Conservation (phyloP, 92 coral and sea anemone genomes). For the Zoanthus sansibaricus region DNA sequence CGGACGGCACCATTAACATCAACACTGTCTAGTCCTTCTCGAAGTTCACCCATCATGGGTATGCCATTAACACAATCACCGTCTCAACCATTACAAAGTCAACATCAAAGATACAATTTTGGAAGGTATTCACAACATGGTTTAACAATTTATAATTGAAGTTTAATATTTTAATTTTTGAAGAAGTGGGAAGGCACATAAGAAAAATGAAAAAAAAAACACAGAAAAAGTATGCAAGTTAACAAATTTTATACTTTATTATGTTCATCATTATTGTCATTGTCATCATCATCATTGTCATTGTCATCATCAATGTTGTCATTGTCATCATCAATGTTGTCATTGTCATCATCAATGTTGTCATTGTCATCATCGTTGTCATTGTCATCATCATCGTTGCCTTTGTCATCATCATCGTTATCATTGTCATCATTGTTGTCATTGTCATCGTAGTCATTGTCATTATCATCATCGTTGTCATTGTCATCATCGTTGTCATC, state of each 20-base stretch:
- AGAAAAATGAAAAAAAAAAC: not conserved
- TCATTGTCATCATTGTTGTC: not conserved
- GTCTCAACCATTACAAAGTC: slow-evolving; percentile 66
- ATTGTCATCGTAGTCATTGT: too few species aligned
- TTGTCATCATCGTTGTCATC: too few species aligned
- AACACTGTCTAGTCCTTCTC: slow-evolving; percentile 78
- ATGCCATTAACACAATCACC: slow-evolving; percentile 70
- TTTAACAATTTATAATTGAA: not conserved
- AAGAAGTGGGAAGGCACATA: not conserved
- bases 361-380: not conserved
- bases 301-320: not conserved
- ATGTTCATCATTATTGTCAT: not conserved
- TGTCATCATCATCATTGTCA: not conserved
- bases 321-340: not conserved
- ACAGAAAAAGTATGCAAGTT: not conserved
- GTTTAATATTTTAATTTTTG: too few species aligned
- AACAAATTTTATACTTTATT: too few species aligned
- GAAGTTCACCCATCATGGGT: slow-evolving; percentile 76
- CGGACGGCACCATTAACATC: slow-evolving; percentile 84
- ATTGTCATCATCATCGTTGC: not conserved
- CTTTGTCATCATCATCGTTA: not conserved
- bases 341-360: not conserved
- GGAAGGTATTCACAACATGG: not conserved
- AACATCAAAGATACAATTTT: slow-evolving; percentile 66
- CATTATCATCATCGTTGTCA: too few species aligned